These are phyloP conservation scores for Calypte anna DNA, from an alignment of 2,113 vertebrate genomes.

Conservation along the genomic window DNA sequence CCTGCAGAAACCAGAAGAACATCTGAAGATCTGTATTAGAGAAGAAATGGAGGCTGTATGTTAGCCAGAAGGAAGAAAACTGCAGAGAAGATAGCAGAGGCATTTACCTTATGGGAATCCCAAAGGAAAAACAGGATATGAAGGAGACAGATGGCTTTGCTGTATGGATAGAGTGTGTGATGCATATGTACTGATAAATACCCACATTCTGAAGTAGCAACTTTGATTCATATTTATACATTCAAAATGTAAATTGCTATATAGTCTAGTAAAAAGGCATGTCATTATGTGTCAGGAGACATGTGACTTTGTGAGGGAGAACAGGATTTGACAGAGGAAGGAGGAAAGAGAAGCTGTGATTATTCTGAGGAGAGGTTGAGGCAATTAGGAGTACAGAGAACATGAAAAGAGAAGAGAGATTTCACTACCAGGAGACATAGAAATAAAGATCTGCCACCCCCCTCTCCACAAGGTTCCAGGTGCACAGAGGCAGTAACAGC, in stretches of 20 bases:
- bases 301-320: not conserved
- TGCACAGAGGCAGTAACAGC: not conserved
- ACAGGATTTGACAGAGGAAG: not conserved
- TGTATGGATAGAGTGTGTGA: not conserved
- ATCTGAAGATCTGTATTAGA: not conserved
- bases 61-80: not conserved
- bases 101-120: not conserved
- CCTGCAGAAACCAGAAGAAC: not conserved
- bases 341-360: not conserved
- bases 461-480: not conserved
- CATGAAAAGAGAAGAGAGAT: not conserved
- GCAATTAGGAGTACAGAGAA: not conserved
- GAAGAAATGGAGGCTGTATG: not conserved
- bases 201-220: not conserved
- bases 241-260: not conserved
- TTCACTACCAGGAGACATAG: not conserved
- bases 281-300: not conserved
- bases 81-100: not conserved
- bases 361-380: not conserved
- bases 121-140: not conserved
- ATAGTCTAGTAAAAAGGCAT: not conserved
- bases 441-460: not conserved
- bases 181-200: not conserved
- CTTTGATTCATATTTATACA: not conserved
- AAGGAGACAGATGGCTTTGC: not conserved